Evolutionary conservation across 2,113 vertebrate species (phyloP), one percentile per base, ranked within the genome.

Genomic region (Chionis minor): DNA sequence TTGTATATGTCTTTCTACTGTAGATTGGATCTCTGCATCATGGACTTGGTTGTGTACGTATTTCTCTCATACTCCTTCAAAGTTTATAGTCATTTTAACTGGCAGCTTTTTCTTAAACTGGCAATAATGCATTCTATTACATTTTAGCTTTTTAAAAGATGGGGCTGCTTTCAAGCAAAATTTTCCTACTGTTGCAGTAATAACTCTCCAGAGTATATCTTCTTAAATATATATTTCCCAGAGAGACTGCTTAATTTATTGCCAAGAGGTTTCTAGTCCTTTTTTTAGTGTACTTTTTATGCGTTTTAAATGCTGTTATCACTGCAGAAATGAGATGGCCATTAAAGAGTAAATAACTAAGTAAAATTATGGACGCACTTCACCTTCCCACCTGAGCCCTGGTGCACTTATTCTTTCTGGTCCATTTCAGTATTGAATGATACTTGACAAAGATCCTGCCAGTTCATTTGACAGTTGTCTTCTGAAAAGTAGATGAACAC

Each of bases 11-110:
- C 94, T 98, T 97, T 95, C 96, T 95, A 49, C 47, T 97, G 77
- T 95, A 99, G 99, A 99, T 99, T 26, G 99, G 99, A 97, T 99
- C 99, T 80, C 97, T 99, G 82, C 99, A 99, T 92, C 99, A 99
- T 8, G 99, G 99, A 89, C 99, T 99, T 82, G 99, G 99, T 96
- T 99, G 99, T 98, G 99, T 99, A 98, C 97, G 99, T 99, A 98
- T 97, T 95, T 81, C 88, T 97, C 89, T 93, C 49, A 52, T 89
- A 75, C 72, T 81, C 51, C 35, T 94, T 92, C 59, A 32, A 61
- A 63, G 26, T 71, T 58, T 81, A 7, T 13, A 49, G 21, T 58
- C 10, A 3, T 45, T 90, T 69, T 90, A 93, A 82, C 35, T 69
- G 66, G 52, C 56, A 90, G 47, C 32, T 13, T 88, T 88, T 93